Conservation (phyloP, 2,888 invertebrate species). For the Drosophila falleni region DNA sequence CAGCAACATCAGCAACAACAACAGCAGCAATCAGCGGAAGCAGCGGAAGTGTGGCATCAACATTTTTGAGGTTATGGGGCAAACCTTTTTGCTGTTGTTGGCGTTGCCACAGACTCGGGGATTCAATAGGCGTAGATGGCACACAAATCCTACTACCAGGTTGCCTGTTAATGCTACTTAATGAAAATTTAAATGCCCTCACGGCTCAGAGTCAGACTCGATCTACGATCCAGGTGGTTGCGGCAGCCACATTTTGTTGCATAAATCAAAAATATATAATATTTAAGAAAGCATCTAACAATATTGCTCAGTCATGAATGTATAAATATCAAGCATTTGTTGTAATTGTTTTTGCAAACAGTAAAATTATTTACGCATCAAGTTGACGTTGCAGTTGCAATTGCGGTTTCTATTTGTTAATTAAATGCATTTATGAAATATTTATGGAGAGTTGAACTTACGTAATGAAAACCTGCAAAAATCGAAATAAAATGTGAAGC, state of each 20-base stretch:
- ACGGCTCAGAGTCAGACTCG: background rate
- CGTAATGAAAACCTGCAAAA: background rate
- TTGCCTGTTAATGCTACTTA: constrained; percentile 42
- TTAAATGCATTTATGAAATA: constrained; percentile 43
- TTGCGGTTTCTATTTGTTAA: constrained; percentile 35
- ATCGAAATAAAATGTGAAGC: background rate
- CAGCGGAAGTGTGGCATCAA: constrained; percentile 77
- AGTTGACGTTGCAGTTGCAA: background rate
- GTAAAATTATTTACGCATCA: constrained; percentile 1
- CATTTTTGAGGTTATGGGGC: constrained; percentile 74
- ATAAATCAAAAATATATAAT: constrained; percentile 42
- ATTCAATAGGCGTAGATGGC: constrained; percentile 25
- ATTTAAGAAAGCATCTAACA: constrained; percentile 20
- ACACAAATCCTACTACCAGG: constrained; percentile 23
- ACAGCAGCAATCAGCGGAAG: constrained; percentile 52
- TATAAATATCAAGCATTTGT: constrained; percentile 2
- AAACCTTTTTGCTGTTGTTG: constrained; percentile 70
- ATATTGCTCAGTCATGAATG: constrained; percentile 16
- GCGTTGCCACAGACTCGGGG: background rate
- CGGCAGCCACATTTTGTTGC: constrained; percentile 12
- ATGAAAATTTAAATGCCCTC: constrained; percentile 60
- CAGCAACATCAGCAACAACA: constrained; percentile 42
- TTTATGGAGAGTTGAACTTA: constrained; percentile 8
- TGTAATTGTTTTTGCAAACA: constrained; percentile 10
- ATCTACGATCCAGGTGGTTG: background rate